These are phyloP conservation scores for Parthenolecanium corni DNA, from an alignment of 2,888 invertebrate genomes.

Conservation along the genomic window DNA sequence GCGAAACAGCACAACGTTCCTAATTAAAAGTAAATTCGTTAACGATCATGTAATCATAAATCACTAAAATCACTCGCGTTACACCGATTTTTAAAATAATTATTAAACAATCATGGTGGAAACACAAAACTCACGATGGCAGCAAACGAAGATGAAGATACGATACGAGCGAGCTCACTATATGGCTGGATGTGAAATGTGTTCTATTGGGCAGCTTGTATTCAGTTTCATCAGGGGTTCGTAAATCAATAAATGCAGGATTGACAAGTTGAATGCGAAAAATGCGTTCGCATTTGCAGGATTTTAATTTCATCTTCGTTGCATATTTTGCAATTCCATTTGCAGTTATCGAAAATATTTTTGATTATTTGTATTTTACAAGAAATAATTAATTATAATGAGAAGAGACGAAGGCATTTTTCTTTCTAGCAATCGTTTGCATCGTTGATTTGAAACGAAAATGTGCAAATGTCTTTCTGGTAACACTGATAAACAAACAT, in stretches of 20 bases:
- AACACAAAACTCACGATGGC: slow-evolving; percentile 16
- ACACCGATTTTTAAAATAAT: slow-evolving; percentile 1
- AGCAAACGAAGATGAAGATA: slow-evolving; percentile 19
- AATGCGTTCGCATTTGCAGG: not conserved
- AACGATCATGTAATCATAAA: not conserved
- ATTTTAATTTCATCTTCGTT: too few species aligned
- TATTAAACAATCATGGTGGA: slow-evolving; percentile 24
- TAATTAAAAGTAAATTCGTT: not conserved
- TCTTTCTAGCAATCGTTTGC: too few species aligned
- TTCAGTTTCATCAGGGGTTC: slow-evolving; percentile 19
- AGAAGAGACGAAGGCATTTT: too few species aligned
- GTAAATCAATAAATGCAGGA: slow-evolving; percentile 16
- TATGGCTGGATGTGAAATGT: not conserved
- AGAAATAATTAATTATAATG: too few species aligned
- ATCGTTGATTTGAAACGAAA: too few species aligned
- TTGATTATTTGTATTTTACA: too few species aligned
- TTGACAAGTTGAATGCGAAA: not conserved
- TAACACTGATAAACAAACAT: too few species aligned
- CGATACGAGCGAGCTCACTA: slow-evolving; percentile 4
- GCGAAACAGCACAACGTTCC: too few species aligned
- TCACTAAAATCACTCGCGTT: not conserved
- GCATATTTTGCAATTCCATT: too few species aligned
- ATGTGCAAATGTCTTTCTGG: too few species aligned
- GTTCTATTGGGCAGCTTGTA: slow-evolving; percentile 24
- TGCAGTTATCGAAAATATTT: too few species aligned